Base-by-base conservation (phyloP, 2,113 vertebrate species). In the Macroglossus sobrinus region DNA sequence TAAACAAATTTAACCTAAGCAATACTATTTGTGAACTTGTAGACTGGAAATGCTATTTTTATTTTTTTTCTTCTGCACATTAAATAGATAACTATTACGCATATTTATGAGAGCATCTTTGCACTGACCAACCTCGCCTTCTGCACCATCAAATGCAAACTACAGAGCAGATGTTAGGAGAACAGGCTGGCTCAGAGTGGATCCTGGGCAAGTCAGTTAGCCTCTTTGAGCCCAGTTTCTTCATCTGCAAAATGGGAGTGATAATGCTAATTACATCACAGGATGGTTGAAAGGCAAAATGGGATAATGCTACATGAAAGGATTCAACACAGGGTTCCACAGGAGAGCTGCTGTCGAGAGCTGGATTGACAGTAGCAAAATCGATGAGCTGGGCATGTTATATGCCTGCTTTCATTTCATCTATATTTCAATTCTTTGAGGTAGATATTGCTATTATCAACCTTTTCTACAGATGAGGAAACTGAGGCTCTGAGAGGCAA, bases 401-500 rank as follows among this genome's bases (percentile, higher is more conserved):
- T 81, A 53, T 33, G 24, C 43, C 64, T 69, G 81, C 10, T 93
- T 28, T 50, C 66, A 40, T n/a, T 59, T 47, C 28, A 68, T 63
- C 16, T 28, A 38, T 38, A 12, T 35, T 38, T 74, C 47, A 55
- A 1, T 24, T 35, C 72, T 93, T 50, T 33, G 57, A 75, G 53
- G n/a, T 47, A 38, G 69, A 24, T 9, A 26, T 43, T 80, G 12
- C n/a, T 72, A 47, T 88, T 22, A 81, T 13, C 72, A n/a, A 26
- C 61, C 71, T 55, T 11, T 89, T 89, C 90, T 91, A 84, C 40
- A 64, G 96, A 85, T 72, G 47, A 64, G 71, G 69, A 93, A 74
- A 89, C 68, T 4, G 78, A 94, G 76, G 68, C 61, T 84, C n/a
- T 30, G 61, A 43, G 45, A 89, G 69, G 82, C 76, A 68, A 85